Evolutionary conservation across 1,140 invertebrate genomes (phyloP).

Genomic region (Lerema accius): DNA sequence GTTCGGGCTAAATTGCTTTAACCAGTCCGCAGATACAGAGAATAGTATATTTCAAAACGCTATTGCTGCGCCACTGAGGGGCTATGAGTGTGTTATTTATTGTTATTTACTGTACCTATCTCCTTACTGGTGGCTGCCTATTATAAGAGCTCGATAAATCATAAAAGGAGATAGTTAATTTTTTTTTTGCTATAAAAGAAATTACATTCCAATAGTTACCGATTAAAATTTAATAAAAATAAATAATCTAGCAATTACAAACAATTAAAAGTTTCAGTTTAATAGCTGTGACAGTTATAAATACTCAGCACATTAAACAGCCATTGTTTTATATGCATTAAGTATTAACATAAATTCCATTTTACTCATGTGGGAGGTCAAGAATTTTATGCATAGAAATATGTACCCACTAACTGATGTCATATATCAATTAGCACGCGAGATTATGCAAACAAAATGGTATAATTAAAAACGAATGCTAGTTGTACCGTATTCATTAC

Average conservation of each 20-base stretch:
- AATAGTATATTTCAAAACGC: too few species aligned
- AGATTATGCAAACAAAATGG: slow-evolving; percentile 24
- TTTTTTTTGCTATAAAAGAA: too few species aligned
- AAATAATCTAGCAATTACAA: background rate
- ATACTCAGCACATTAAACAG: background rate
- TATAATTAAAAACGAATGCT: slow-evolving; percentile 21
- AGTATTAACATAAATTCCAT: slow-evolving; percentile 21
- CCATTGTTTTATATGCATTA: background rate
- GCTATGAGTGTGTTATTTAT: too few species aligned
- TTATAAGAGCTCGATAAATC: too few species aligned
- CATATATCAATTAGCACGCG: slow-evolving; percentile 28
- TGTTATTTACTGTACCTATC: too few species aligned
- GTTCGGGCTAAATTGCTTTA: too few species aligned
- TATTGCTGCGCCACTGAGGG: too few species aligned
- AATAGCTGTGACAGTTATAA: background rate
- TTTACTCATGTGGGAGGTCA: slow-evolving; percentile 25
- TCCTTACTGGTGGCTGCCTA: too few species aligned
- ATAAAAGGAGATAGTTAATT: too few species aligned
- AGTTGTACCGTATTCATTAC: background rate
- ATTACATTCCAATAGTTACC: too few species aligned
- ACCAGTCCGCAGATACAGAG: too few species aligned
- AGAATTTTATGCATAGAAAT: slow-evolving; percentile 30
- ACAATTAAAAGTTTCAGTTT: background rate
- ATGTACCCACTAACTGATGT: slow-evolving; percentile 22
- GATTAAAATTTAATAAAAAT: too few species aligned